Evolutionary conservation across 2,888 invertebrate species (phyloP).

Genomic region (Prosapia bicincta): DNA sequence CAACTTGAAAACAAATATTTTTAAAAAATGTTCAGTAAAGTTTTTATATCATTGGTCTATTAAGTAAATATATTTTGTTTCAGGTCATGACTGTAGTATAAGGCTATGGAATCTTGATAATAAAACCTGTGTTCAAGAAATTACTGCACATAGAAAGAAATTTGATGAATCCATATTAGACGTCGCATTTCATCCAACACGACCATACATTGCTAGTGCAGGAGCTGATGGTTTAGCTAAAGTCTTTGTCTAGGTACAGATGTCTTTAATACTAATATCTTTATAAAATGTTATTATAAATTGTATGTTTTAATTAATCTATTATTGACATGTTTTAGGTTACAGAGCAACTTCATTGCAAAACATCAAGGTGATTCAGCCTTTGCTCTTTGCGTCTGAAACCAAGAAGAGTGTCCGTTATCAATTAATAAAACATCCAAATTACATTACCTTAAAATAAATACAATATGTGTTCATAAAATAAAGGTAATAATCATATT

Average conservation of each 20-base stretch:
- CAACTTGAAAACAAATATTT: too few relatives aligned
- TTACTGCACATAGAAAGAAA: conserved; percentile 99
- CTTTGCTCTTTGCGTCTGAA: not conserved
- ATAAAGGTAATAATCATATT: not conserved
- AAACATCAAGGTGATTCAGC: not conserved
- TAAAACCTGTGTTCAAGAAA: conserved; percentile 99
- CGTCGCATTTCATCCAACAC: conserved; percentile 98
- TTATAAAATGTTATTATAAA: too few relatives aligned
- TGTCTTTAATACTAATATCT: too few relatives aligned
- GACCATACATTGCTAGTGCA: conserved; percentile 97
- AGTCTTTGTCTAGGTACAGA: conserved; percentile 82
- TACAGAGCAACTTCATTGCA: not conserved
- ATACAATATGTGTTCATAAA: not conserved
- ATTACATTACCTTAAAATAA: not conserved
- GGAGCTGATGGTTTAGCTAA: conserved; percentile 99
- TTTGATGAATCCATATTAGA: conserved; percentile 99
- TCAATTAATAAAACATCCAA: not conserved
- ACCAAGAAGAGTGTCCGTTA: not conserved
- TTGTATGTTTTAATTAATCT: too few relatives aligned
- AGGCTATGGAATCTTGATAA: conserved; percentile 99
- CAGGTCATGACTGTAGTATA: conserved; percentile 95
- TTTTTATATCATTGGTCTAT: not conserved
- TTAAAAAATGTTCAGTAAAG: too few relatives aligned
- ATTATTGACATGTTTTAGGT: not conserved
- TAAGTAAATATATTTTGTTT: conserved; percentile 36